phyloP scores from a whole-genome alignment of 1,140 invertebrate genomes.

The Papilio glaucus region DNA sequence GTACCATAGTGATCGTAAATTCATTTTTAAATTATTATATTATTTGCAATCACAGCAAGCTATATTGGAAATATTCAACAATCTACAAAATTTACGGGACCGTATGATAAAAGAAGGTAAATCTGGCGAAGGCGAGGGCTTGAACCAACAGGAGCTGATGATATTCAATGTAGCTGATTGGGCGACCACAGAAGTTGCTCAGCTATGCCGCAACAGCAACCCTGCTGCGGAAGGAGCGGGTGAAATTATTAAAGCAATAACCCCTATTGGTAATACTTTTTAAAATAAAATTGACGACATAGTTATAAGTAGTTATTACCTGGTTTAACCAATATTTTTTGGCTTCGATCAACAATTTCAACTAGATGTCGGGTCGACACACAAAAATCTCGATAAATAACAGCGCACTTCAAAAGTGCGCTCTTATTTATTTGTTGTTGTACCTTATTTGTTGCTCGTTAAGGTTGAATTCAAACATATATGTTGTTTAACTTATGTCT shows the following conservation, averaged over 20 bases:
- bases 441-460: too few relatives aligned
- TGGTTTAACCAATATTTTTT: not conserved
- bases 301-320: not conserved
- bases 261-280: slow-evolving; percentile 54
- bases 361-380: too few relatives aligned
- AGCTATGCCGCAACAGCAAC: slow-evolving; percentile 61
- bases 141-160: slow-evolving; percentile 56
- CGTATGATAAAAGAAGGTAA: slow-evolving; percentile 59
- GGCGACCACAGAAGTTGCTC: slow-evolving; percentile 64
- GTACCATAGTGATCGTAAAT: not conserved
- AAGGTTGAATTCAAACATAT: too few relatives aligned
- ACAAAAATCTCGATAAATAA: too few relatives aligned
- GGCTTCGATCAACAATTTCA: not conserved
- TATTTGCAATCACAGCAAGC: slow-evolving; percentile 57
- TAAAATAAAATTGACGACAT: not conserved
- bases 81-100: slow-evolving; percentile 57
- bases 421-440: too few relatives aligned
- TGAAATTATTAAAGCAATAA: slow-evolving; percentile 56
- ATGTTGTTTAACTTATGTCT: too few relatives aligned
- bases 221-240: slow-evolving; percentile 52
- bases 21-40: slow-evolving; percentile 21
- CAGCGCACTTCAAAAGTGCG: too few relatives aligned
- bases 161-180: slow-evolving; percentile 75
- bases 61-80: slow-evolving; percentile 64
- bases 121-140: slow-evolving; percentile 50